Conservation (phyloP, 2,888 invertebrate genomes). For the Parnassius mnemosyne region DNA sequence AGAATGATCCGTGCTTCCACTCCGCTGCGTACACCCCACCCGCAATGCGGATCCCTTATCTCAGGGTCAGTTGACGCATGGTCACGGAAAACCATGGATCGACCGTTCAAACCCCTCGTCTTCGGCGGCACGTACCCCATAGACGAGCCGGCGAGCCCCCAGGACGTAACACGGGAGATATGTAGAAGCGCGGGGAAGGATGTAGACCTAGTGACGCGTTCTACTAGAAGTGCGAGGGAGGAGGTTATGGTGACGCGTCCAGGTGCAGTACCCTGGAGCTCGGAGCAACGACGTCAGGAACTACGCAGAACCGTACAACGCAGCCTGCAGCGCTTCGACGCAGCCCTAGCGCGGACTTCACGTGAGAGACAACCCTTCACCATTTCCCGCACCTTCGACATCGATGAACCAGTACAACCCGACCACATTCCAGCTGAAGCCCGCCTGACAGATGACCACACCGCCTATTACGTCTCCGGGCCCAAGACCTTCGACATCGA, state of each 20-base stretch:
- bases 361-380: slow-evolving; percentile 20
- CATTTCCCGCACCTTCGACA: slow-evolving; percentile 56
- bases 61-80: slow-evolving; percentile 83
- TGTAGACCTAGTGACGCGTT: too few species aligned
- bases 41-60: slow-evolving; percentile 73
- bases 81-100: slow-evolving; percentile 76
- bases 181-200: too few species aligned
- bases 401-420: slow-evolving; percentile 70
- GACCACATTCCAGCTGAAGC: slow-evolving; percentile 30
- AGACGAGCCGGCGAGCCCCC: slow-evolving; percentile 80
- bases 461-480: slow-evolving; percentile 59
- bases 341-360: slow-evolving; percentile 44
- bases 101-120: slow-evolving; percentile 83
- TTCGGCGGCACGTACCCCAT: slow-evolving; percentile 94
- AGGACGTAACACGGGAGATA: not conserved
- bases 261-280: slow-evolving; percentile 20
- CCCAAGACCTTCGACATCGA: slow-evolving; percentile 81
- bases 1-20: slow-evolving; percentile 22
- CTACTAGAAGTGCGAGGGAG: slow-evolving; percentile 5
- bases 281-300: slow-evolving; percentile 40
- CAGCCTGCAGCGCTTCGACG: slow-evolving; percentile 71
- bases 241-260: slow-evolving; percentile 8
- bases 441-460: slow-evolving; percentile 35
- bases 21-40: slow-evolving; percentile 15
- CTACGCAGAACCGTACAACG: slow-evolving; percentile 67